phyloP scores from a whole-genome alignment of 1,140 invertebrate genomes.

The Papilio dardanus region DNA sequence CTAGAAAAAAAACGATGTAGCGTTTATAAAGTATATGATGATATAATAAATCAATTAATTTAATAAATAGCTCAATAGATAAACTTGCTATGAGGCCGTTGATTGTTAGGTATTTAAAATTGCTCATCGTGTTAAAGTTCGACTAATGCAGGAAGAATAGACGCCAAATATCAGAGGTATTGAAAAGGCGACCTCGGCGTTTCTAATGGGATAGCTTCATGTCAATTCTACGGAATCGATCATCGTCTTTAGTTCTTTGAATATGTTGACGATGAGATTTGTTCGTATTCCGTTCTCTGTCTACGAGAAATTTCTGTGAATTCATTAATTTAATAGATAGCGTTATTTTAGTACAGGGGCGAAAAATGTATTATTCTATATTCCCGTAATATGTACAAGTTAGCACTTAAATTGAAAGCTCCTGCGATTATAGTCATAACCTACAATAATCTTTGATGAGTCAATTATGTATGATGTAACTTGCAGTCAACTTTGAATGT shows the following conservation, averaged over 20 bases:
- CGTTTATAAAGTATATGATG: constrained; percentile 43
- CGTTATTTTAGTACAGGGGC: too few species aligned
- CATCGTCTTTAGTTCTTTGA: constrained; percentile 5
- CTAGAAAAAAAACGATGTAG: constrained; percentile 18
- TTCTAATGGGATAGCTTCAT: constrained; percentile 49
- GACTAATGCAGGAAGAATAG: constrained; percentile 51
- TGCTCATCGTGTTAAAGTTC: constrained; percentile 46
- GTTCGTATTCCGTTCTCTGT: too few species aligned
- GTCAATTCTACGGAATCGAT: constrained; percentile 40
- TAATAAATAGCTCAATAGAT: constrained; percentile 48
- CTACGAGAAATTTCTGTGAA: too few species aligned
- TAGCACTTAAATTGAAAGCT: background rate
- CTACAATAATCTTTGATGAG: background rate
- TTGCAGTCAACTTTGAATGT: background rate
- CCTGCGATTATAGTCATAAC: background rate
- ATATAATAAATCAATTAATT: constrained; percentile 57
- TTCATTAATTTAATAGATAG: too few species aligned
- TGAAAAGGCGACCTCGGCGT: constrained; percentile 55
- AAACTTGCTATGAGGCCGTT: constrained; percentile 55
- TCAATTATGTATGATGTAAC: too few species aligned
- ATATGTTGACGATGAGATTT: too few species aligned
- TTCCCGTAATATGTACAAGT: too few species aligned
- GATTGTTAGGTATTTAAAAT: constrained; percentile 57
- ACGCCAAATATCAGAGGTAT: constrained; percentile 43
- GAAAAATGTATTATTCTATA: too few species aligned